Conservation (phyloP, 1,140 invertebrate species). For the Drosophila ambigua region DNA sequence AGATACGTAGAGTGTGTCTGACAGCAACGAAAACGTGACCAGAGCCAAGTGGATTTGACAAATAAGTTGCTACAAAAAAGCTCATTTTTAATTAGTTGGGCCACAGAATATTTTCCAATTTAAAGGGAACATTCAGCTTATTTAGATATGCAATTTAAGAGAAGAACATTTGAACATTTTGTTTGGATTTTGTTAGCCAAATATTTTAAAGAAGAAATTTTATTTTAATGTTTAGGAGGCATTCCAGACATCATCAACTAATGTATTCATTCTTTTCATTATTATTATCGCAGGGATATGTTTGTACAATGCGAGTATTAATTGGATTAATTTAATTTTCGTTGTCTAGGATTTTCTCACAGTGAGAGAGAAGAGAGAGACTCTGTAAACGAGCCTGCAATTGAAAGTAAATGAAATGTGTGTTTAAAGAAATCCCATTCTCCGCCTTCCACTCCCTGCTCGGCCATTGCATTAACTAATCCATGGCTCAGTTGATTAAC, state of each 20-base stretch:
- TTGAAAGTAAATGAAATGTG: conserved; percentile 53
- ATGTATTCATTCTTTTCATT: too few species aligned
- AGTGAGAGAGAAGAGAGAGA: not conserved
- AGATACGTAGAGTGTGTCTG: conserved; percentile 4
- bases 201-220: not conserved
- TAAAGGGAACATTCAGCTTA: not conserved
- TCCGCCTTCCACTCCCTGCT: conserved; percentile 23
- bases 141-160: too few species aligned
- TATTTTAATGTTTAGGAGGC: too few species aligned
- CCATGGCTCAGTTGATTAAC: conserved; percentile 32
- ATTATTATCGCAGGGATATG: too few species aligned
- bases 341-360: not conserved
- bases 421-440: conserved; percentile 43
- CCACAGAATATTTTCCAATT: conserved; percentile 12
- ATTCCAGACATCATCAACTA: too few species aligned
- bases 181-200: conserved; percentile 13
- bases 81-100: conserved; percentile 38
- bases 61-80: conserved; percentile 65
- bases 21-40: conserved; percentile 39
- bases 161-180: too few species aligned
- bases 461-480: conserved; percentile 23
- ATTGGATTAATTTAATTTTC: conserved; percentile 12
- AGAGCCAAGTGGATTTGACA: conserved; percentile 59
- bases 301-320: not conserved
- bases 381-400: not conserved